phyloP scores from a whole-genome alignment of 2,888 invertebrate species.

The Notocelia uddmanniana region DNA sequence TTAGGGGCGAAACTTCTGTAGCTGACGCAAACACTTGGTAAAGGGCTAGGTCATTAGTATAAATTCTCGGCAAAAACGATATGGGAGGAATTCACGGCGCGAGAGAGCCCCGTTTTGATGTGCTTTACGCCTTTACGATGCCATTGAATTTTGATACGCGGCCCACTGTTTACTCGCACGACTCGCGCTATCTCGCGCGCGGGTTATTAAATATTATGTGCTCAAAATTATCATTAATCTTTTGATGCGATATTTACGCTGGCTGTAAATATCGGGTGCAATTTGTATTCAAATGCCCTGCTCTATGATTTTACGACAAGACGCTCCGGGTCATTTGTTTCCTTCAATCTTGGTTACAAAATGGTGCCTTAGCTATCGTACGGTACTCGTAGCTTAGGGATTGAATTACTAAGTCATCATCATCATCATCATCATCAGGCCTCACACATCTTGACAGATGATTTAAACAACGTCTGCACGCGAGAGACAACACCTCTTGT shows the following conservation, averaged over 20 bases:
- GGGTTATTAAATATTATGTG: constrained; percentile 39
- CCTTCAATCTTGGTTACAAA: not conserved
- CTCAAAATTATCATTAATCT: constrained; percentile 42
- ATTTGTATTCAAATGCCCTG: constrained; percentile 31
- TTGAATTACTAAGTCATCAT: no score
- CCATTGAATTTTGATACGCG: constrained; percentile 63
- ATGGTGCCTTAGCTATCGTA: no score
- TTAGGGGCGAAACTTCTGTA: constrained; percentile 1
- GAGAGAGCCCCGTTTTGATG: constrained; percentile 59
- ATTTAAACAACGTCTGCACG: no score
- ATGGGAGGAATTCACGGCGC: constrained; percentile 58
- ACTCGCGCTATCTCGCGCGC: constrained; percentile 20
- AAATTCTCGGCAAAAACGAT: constrained; percentile 42
- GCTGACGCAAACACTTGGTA: constrained; percentile 2
- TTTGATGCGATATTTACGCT: constrained; percentile 35
- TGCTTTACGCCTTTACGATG: constrained; percentile 59
- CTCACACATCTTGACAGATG: no score
- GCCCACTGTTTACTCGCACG: constrained; percentile 11
- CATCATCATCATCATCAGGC: no score
- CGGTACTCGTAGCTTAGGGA: no score
- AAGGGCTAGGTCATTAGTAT: constrained; percentile 43
- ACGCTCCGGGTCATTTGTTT: constrained; percentile 9
- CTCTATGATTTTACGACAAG: constrained; percentile 13
- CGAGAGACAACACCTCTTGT: no score
- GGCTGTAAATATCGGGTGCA: constrained; percentile 3